phyloP scores from a whole-genome alignment of 2,888 invertebrate species.

The Pachycephus smyrnensis region DNA sequence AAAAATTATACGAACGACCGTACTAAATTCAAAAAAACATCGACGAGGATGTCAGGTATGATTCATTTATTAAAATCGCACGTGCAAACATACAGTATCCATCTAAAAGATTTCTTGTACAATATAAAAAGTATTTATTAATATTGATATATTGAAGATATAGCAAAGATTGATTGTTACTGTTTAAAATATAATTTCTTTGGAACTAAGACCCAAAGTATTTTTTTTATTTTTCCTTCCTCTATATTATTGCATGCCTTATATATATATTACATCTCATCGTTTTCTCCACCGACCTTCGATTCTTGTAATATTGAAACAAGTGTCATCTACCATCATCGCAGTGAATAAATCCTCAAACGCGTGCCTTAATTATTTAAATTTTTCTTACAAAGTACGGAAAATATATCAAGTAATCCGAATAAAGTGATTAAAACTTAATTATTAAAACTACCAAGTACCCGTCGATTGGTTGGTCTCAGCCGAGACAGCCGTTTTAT shows the following conservation, averaged over 20 bases:
- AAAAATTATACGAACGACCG: too few species aligned
- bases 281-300: background rate
- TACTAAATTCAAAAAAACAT: too few species aligned
- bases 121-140: background rate
- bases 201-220: background rate
- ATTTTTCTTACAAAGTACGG: background rate
- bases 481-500: background rate
- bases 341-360: background rate
- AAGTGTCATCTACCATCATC: background rate
- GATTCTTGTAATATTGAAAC: background rate
- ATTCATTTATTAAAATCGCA: background rate
- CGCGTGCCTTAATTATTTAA: background rate
- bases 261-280: background rate
- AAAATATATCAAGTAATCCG: background rate
- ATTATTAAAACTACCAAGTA: background rate
- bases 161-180: background rate
- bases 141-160: background rate
- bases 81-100: background rate
- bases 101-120: background rate
- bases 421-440: background rate
- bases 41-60: background rate
- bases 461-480: background rate
- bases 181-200: background rate
- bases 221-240: background rate
- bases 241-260: background rate